Base-by-base conservation (phyloP, 2,797 vertebrate species). In the Hypotaenidia okinawae region DNA sequence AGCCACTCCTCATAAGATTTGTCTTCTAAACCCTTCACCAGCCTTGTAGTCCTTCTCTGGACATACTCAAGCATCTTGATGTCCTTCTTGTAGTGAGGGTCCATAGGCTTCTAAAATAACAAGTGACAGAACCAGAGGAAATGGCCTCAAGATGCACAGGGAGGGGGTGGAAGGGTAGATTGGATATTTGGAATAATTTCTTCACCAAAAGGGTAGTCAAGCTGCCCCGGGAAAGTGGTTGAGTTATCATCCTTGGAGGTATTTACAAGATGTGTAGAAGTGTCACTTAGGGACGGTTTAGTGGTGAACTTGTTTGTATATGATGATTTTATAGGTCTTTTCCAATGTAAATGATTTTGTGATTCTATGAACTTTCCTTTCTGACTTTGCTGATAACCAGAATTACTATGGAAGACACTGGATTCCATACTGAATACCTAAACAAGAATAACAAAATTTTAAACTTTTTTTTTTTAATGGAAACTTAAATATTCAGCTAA, bases 241-340 rank as follows among this genome's bases (percentile, higher is more conserved):
- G 52, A 63, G 11, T 63, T 18, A 1, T 9, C 49, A 45, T 27
- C 8, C 25, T 13, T 59, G 35, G 3, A 32, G 3, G 4, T 6
- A 11, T 41, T 59, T 58, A n/a, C 67, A 67, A 41, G 14, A 4
- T 0, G 0, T 11, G 24, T 51, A 51, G n/a, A 8, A 3, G 3
- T 45, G 22, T 3, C 2, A 4, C 6, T 30, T 6, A 28, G 13
- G 19, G 22, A 33, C 0, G 0, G 35, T 8, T 43, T 79, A 24
- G 9, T 33, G 32, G 45, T 87, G 45, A 13, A 4, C 17, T 35
- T 47, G 57, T 43, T 43, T 17, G 16, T 32, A 16, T 28, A 47
- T 2, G 1, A 22, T 16, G 16, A 41, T 52, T 7, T 47, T 45
- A 33, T 35, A 2, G 8, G 13, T 43, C 18, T 43, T 68, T 85